Base-by-base conservation (phyloP, 2,888 invertebrate species). In the Nemotelus nigrinus region DNA sequence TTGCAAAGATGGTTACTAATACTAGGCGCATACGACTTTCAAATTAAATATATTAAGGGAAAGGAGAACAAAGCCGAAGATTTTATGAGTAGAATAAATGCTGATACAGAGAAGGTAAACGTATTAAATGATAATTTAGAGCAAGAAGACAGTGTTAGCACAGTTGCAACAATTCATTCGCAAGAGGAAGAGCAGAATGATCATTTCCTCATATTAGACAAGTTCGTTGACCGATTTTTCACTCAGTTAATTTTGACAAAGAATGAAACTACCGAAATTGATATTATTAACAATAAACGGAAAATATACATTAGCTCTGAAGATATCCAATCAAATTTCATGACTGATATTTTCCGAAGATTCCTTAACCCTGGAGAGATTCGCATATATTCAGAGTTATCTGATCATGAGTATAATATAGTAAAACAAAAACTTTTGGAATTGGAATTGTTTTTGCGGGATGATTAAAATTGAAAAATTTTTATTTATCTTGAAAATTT, bases 401-500 rank as follows among this genome's bases (percentile, higher is more conserved):
- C n/a, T n/a, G n/a, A n/a, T n/a, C n/a, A n/a, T n/a, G n/a, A n/a
- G n/a, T n/a, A n/a, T n/a, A n/a, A n/a, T n/a, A n/a, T n/a, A n/a
- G n/a, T n/a, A n/a, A n/a, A n/a, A n/a, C n/a, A n/a, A n/a, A n/a
- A n/a, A n/a, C n/a, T n/a, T n/a, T n/a, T n/a, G n/a, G n/a, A n/a
- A n/a, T n/a, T n/a, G 25, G 58, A 58, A 58, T n/a, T 5, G 58
- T 74, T 63, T 4, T 47, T 77, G 6, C 78, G 78, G 43, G 76
- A 78, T n/a, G n/a, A n/a, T n/a, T n/a, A n/a, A n/a, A n/a, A n/a
- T n/a, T n/a, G 77, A 76, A 47, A 45, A 70, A 77, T 5, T 78
- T 76, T 44, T 67, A 53, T 8, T 25, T 72, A 25, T 57, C 75
- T 41, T 79, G 79, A 78, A 79, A 55, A 78, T 78, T 55, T 78